Evolutionary conservation across 2,797 vertebrate genomes (phyloP).

Genomic region (Oceanodroma leucorhoa): DNA sequence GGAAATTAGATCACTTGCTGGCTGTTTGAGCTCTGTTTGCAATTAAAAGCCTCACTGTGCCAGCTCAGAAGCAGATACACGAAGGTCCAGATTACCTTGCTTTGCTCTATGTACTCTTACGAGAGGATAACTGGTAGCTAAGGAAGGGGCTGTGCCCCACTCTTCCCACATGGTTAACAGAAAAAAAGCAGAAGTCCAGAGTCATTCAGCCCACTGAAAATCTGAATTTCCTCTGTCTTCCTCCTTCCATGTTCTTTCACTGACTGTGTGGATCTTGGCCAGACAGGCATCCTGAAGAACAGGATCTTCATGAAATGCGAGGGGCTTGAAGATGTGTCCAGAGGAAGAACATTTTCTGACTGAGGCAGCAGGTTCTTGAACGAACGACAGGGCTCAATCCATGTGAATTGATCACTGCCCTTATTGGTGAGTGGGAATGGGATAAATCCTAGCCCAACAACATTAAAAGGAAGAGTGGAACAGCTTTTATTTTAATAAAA

Average conservation of each 20-base stretch:
- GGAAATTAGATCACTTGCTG: background rate
- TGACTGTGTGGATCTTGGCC: fast-evolving
- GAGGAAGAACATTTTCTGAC: background rate
- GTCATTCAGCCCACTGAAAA: background rate
- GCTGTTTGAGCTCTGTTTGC: background rate
- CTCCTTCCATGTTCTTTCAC: fast-evolving
- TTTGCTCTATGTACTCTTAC: background rate
- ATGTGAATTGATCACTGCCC: background rate
- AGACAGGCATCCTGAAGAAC: background rate
- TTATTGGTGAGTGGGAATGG: background rate
- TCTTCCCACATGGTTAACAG: background rate
- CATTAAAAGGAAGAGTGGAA: background rate
- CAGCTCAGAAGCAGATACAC: background rate
- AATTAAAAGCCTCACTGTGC: background rate
- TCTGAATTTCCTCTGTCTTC: background rate
- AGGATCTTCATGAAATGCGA: background rate
- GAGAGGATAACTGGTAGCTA: background rate
- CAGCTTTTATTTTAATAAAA: background rate
- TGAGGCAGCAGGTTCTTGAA: background rate
- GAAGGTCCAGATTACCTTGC: background rate
- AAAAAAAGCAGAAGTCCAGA: background rate
- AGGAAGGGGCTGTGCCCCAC: background rate
- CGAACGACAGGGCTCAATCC: fast-evolving
- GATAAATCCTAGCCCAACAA: background rate
- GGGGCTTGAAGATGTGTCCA: background rate